phyloP scores from a whole-genome alignment of 2,113 vertebrate genomes.

The Pelecanus crispus region DNA sequence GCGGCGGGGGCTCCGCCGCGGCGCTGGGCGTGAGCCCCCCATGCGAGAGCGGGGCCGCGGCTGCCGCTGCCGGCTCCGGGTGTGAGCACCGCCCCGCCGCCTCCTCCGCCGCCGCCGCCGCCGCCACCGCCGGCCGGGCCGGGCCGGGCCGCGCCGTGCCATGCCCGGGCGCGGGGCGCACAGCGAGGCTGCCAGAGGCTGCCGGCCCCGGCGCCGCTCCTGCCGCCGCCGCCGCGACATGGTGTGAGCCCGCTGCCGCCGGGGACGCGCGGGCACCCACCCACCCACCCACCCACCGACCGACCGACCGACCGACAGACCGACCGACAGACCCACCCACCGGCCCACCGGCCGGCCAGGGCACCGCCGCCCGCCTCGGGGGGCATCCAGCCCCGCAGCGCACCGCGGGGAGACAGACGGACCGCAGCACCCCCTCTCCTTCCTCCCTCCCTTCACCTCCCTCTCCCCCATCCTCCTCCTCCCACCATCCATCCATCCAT shows the following conservation, averaged over 20 bases:
- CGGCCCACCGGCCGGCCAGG: not conserved
- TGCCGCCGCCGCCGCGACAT: slow-evolving; percentile 74
- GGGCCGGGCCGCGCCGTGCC: not conserved
- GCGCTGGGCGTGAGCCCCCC: not conserved
- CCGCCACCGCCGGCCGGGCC: not conserved
- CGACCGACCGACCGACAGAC: no score
- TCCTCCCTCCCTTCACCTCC: not conserved
- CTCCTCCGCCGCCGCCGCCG: no score
- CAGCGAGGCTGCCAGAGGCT: slow-evolving; percentile 38
- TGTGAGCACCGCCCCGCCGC: not conserved
- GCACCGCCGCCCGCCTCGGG: not conserved
- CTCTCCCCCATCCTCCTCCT: not conserved
- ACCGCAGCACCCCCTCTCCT: not conserved
- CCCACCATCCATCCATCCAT: slow-evolving; percentile 8
- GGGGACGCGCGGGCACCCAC: not conserved
- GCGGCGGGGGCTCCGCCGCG: slow-evolving; percentile 19
- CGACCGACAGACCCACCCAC: no score
- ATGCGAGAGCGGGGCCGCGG: not conserved
- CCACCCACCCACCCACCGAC: slow-evolving; percentile 32
- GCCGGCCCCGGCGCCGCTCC: slow-evolving; percentile 29
- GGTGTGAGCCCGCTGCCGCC: slow-evolving; percentile 67
- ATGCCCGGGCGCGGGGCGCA: slow-evolving; percentile 36
- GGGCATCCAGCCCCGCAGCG: not conserved
- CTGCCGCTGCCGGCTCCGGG: not conserved
- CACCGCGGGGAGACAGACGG: not conserved